Conservation (phyloP, 2,797 vertebrate genomes). For the Bradypus variegatus region DNA sequence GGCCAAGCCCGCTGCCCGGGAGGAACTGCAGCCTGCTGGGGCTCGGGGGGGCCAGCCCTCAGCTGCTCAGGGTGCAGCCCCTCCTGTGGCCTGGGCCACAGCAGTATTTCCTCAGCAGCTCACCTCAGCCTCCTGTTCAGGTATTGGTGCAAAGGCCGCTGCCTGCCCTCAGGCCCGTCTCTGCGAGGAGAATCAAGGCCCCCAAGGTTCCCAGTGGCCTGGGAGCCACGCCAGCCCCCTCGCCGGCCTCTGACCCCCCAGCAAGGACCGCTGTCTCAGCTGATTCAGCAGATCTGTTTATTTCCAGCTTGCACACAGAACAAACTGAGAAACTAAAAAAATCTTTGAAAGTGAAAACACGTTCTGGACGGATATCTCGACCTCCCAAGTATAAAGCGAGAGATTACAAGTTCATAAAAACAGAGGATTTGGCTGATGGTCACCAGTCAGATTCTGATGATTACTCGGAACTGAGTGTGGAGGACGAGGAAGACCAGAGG, state of each 20-base stretch:
- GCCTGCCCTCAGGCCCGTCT: conserved; percentile 72
- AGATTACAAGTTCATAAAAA: conserved; percentile 98
- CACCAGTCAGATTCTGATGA: conserved; percentile 93
- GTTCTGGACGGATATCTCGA: conserved; percentile 90
- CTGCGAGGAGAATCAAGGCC: conserved; percentile 65
- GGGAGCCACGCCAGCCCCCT: background rate
- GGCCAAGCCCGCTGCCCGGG: conserved; percentile 67
- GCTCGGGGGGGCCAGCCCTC: conserved; percentile 73
- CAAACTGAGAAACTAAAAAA: conserved; percentile 79
- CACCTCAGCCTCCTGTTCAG: conserved; percentile 78
- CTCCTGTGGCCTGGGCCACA: conserved; percentile 76
- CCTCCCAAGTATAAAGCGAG: conserved; percentile 95
- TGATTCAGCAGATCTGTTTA: conserved; percentile 28
- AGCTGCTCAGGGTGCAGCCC: conserved; percentile 83
- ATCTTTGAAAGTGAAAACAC: conserved; percentile 86
- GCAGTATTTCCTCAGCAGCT: conserved; percentile 77
- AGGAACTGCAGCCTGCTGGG: conserved; percentile 67
- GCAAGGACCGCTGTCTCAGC: conserved; percentile 1
- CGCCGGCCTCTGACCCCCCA: background rate
- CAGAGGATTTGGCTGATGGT: conserved; percentile 88
- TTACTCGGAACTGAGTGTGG: conserved; percentile 90
- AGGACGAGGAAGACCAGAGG: conserved; percentile 85
- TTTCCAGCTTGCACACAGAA: conserved; percentile 58
- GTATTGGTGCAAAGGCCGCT: conserved; percentile 78
- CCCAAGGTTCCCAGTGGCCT: conserved; percentile 36